Base-by-base conservation (phyloP, 2,888 invertebrate species). In the Leucozona laternaria region DNA sequence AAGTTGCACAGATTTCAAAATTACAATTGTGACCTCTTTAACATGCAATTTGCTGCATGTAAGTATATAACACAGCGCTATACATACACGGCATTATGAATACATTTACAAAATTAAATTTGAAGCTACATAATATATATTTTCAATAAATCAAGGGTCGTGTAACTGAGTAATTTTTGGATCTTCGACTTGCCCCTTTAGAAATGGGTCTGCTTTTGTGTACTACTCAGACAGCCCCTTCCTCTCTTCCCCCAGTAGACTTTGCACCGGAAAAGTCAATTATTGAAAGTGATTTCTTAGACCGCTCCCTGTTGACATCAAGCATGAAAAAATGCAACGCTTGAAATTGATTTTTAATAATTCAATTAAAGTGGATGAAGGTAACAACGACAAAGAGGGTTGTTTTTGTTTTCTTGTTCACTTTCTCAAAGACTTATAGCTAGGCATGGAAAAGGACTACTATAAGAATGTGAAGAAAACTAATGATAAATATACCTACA, bases 261-360 rank as follows among this genome's bases (percentile, higher is more conserved):
- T 22, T 20, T 13, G 34, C n/a, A 40, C 73, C 60, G 45, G 22
- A 25, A 48, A 64, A 79, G 40, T 68, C 73, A 79, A 83, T 83
- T 79, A 83, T 62, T 79, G 83, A 79, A 83, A 83, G 83, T 83
- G 83, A 79, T 64, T 79, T 45, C 78, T 60, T 78, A 53, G 43
- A 25, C 55, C 53, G 58, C 22, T 58, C 55, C 13, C 15, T 64
- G 48, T 64, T 66, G 55, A 43, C 64, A 60, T 34, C 37, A 11
- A 48, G 40, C 68, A 37, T 25, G 17, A 68, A 78, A 60, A 68
- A 85, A 68, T 77, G 72, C 77, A 85, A 77, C 62, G 77, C 50
- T 73, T 34, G 72, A 72, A 85, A 85, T 85, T 80, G 85, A 85
- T 85, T 85, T 85, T 85, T 85, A 85, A 85, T 85, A 85, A 85